Conservation (phyloP, 2,113 vertebrate species). For the Tetrao urogallus region DNA sequence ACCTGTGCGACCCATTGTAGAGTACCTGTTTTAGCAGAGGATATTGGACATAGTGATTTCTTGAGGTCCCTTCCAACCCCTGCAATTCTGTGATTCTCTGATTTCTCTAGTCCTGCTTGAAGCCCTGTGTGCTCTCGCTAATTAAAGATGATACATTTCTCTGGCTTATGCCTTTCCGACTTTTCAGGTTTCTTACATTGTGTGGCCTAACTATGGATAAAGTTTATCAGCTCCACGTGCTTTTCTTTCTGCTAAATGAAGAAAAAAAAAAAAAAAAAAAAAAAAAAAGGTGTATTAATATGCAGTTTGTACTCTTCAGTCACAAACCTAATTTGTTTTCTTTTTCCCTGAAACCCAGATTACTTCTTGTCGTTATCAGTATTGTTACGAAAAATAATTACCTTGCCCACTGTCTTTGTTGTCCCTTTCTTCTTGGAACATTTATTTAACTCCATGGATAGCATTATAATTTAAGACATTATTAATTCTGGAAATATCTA, state of each 20-base stretch:
- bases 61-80: too few relatives aligned
- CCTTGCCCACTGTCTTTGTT: neutral
- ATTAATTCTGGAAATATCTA: neutral
- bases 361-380: neutral
- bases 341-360: neutral
- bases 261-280: neutral
- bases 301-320: neutral
- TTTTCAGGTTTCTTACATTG: neutral
- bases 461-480: neutral
- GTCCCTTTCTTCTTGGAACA: neutral
- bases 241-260: neutral
- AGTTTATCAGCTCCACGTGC: neutral
- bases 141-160: neutral
- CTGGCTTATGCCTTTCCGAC: neutral
- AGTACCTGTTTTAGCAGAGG: too few relatives aligned
- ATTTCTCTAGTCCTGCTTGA: neutral
- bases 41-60: too few relatives aligned
- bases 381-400: neutral
- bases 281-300: neutral
- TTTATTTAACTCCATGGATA: neutral
- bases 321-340: accelerated
- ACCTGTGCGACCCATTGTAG: too few relatives aligned
- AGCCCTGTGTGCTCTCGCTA: neutral
- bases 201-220: neutral
- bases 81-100: too few relatives aligned